Base-by-base conservation (phyloP, 2,888 invertebrate genomes). In the Polyommatus iphigenia region DNA sequence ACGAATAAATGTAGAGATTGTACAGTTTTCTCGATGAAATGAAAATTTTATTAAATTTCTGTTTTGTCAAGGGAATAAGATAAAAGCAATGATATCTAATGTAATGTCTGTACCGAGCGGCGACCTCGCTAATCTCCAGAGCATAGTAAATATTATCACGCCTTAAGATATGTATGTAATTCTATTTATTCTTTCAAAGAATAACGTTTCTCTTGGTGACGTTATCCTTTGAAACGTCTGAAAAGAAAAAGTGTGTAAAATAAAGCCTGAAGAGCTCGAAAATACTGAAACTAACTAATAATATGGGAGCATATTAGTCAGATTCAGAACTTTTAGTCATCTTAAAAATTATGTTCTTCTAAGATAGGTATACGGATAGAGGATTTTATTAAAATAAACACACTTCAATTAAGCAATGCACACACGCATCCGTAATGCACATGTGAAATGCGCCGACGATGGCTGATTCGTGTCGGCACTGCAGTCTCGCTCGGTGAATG, bases 401-500 rank as follows among this genome's bases (percentile, higher is more conserved):
- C 77, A 78, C 81, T 80, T 46, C 72, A 80, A 81, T 81, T 81
- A 81, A 78, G 54, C 79, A 78, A 77, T 78, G 76, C 81, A 80
- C 79, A 79, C 80, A 76, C 79, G 78, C 77, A 81, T 79, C 71
- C 79, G 59, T n/a, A 78, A 59, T 73, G 80, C 81, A 78, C 81
- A 77, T 78, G 80, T 81, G 67, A 79, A 79, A 77, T 41, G 79
- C 72, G 79, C 79, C 79, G 78, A 78, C 79, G 78, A 79, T 79
- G 78, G 77, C 77, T 78, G 81, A 80, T 81, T 79, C 80, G 78
- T 79, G 80, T 78, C 78, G 79, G 79, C 79, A 78, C 77, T 78
- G 80, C 29, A 67, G 67, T 29, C 81, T 86, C 85, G 85, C 84
- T 79, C 78, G 82, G 80, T 89, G 91, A 90, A 91, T 92, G 86